A percentile compares a stretch with the other conserved stretches of the same genome.
Conservation (phyloP, 2,797 vertebrate genomes). For the Phoxinus dragarum region DNA sequence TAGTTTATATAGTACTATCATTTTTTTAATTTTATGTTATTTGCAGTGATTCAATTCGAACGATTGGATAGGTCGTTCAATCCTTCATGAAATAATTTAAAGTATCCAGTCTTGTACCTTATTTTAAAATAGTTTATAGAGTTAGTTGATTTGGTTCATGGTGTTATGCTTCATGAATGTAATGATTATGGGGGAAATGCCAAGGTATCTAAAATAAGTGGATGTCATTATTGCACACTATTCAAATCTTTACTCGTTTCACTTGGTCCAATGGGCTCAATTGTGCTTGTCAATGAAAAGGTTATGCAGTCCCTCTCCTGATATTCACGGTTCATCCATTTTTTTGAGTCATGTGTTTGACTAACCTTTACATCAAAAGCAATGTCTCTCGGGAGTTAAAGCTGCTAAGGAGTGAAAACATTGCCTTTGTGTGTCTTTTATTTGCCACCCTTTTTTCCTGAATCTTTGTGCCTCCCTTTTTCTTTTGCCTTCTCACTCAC, state of each 20-base stretch:
- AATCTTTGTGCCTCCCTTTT: slow-evolving; percentile 9
- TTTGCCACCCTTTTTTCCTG: neutral
- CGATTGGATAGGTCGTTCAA: neutral
- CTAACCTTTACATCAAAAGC: slow-evolving; percentile 57
- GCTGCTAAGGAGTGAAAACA: slow-evolving; percentile 34
- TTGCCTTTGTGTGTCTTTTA: slow-evolving; percentile 33
- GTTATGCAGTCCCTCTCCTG: slow-evolving; percentile 32
- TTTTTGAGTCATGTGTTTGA: slow-evolving; percentile 28
- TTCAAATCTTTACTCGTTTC: slow-evolving; percentile 3
- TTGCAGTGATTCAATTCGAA: neutral
- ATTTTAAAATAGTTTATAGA: neutral
- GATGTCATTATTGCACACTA: neutral
- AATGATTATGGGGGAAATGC: neutral
- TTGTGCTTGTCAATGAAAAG: slow-evolving; percentile 38
- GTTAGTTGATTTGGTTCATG: neutral
- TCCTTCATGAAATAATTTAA: neutral
- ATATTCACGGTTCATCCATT: slow-evolving; percentile 31
- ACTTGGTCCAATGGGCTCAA: neutral
- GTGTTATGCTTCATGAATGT: neutral
- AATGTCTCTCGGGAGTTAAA: slow-evolving; percentile 31
- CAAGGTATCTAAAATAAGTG: neutral
- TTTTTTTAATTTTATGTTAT: neutral
- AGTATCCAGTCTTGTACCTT: neutral
- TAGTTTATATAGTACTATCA: neutral
- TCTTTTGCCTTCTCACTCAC: slow-evolving; percentile 1